Conservation (phyloP, 2,113 vertebrate species). For the Tonatia bakeri region DNA sequence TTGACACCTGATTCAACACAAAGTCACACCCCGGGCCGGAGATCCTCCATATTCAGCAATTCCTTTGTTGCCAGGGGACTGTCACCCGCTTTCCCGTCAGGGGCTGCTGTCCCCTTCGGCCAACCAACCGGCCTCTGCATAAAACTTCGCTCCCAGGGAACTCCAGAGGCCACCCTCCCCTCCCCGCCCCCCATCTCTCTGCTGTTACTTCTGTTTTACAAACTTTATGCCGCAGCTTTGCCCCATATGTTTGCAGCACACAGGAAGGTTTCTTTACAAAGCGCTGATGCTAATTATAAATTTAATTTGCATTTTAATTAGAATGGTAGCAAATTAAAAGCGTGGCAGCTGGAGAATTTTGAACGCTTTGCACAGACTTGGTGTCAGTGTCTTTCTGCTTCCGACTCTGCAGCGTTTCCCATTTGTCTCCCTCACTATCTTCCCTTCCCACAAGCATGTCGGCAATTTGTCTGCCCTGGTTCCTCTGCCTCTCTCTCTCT, state of each 20-base stretch:
- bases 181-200: conserved; percentile 58
- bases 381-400: conserved; percentile 87
- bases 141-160: conserved; percentile 63
- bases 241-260: conserved; percentile 96
- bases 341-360: conserved; percentile 99
- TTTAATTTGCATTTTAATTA: conserved; percentile 99
- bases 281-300: conserved; percentile 99
- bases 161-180: background rate
- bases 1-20: conserved; percentile 92
- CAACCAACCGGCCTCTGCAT: background rate
- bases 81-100: conserved; percentile 68
- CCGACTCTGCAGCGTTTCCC: conserved; percentile 83
- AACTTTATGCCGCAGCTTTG: conserved; percentile 84
- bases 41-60: conserved; percentile 85
- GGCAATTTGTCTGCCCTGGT: conserved; percentile 73
- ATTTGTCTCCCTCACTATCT: conserved; percentile 79
- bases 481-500: conserved; percentile 26
- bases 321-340: conserved; percentile 99
- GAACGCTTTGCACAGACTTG: conserved; percentile 92
- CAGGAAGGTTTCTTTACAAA: conserved; percentile 98
- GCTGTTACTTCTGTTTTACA: conserved; percentile 81
- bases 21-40: conserved; percentile 81
- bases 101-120: conserved; percentile 23
- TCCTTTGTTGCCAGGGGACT: conserved; percentile 81
- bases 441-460: conserved; percentile 83